Evolutionary conservation across 2,888 invertebrate genomes (phyloP).

Genomic region (Drosophila borealis): DNA sequence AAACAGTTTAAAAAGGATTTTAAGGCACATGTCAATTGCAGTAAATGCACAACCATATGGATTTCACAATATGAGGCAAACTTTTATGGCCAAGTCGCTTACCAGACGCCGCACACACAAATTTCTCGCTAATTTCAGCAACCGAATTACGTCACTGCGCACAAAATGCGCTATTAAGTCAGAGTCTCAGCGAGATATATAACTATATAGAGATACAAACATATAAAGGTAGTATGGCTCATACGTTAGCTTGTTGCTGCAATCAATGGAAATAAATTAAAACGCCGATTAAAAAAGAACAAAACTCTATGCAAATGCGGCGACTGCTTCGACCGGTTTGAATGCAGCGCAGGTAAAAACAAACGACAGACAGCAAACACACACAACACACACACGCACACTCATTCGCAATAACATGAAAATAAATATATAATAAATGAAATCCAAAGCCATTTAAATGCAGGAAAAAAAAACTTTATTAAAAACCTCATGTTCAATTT

Average conservation of each 20-base stretch:
- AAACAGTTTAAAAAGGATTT: background rate
- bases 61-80: constrained; percentile 44
- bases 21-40: constrained; percentile 8
- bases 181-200: constrained; percentile 21
- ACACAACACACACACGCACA: constrained; percentile 28
- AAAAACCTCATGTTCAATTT: constrained; percentile 20
- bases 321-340: constrained; percentile 67
- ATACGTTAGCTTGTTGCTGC: constrained; percentile 54
- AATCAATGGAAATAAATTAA: constrained; percentile 76
- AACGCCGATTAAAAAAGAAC: constrained; percentile 70
- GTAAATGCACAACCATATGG: constrained; percentile 11
- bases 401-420: constrained; percentile 24
- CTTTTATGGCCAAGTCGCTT: constrained; percentile 27
- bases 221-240: constrained; percentile 23
- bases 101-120: constrained; percentile 31
- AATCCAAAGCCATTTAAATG: constrained; percentile 48
- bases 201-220: constrained; percentile 1
- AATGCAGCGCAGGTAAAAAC: constrained; percentile 64
- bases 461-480: constrained; percentile 22
- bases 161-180: constrained; percentile 56
- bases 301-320: constrained; percentile 74
- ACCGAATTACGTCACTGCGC: constrained; percentile 70
- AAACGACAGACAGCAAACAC: constrained; percentile 33
- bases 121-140: constrained; percentile 66
- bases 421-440: constrained; percentile 38